Percentiles rank a stretch among this genome's conserved stretches.
These are phyloP conservation scores for Trematomus loennbergii DNA, from an alignment of 2,113 vertebrate species.

Conservation along the genomic window DNA sequence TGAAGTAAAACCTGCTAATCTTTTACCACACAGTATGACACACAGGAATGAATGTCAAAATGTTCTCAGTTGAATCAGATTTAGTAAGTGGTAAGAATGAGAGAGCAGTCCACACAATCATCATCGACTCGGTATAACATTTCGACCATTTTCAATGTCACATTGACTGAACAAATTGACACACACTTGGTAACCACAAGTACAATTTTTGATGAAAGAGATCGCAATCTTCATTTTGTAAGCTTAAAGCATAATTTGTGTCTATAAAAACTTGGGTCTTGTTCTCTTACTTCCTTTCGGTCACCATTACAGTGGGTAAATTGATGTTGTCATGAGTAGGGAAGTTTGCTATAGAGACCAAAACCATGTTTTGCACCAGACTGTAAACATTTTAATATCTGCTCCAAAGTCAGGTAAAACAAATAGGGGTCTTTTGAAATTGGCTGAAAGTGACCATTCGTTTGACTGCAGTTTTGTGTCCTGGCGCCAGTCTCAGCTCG, in stretches of 20 bases:
- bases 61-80: neutral
- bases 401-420: too few relatives aligned
- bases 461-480: too few relatives aligned
- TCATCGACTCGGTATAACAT: neutral
- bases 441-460: too few relatives aligned
- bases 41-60: neutral
- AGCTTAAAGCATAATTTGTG: neutral
- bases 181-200: constrained; percentile 5
- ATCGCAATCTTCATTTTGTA: neutral
- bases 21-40: neutral
- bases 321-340: too few relatives aligned
- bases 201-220: neutral
- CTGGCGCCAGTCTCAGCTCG: too few relatives aligned
- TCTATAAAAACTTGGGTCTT: constrained; percentile 14
- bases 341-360: too few relatives aligned
- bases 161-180: neutral
- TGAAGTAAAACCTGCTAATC: neutral
- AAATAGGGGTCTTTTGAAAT: too few relatives aligned
- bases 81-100: neutral
- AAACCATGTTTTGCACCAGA: too few relatives aligned
- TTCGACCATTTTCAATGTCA: neutral
- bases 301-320: too few relatives aligned
- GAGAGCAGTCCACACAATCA: constrained; percentile 2
- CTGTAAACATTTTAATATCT: too few relatives aligned
- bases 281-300: constrained; percentile 6